phyloP scores from a whole-genome alignment of 2,888 invertebrate genomes.

The Athalia cordata region DNA sequence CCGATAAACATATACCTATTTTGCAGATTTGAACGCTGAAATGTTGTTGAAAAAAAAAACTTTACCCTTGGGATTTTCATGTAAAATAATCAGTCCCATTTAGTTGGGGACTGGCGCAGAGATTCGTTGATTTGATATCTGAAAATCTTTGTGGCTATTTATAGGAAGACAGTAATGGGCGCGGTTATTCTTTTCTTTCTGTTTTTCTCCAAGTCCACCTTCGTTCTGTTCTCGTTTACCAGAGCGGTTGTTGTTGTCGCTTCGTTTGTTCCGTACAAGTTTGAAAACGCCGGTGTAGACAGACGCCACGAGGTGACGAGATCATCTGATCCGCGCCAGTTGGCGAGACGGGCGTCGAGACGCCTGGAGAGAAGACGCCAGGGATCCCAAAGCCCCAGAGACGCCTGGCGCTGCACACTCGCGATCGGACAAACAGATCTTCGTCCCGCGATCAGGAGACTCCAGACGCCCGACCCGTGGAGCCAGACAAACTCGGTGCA shows the following conservation, averaged over 20 bases:
- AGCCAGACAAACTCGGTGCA: constrained; percentile 10
- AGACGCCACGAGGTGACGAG: constrained; percentile 44
- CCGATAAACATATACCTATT: background rate
- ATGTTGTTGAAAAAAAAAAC: background rate
- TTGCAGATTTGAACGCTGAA: background rate
- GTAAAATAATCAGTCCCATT: background rate
- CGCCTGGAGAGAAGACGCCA: constrained; percentile 38
- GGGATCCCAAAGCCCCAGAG: background rate
- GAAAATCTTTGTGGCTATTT: constrained; percentile 36
- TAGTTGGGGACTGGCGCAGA: constrained; percentile 21
- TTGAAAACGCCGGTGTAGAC: constrained; percentile 28
- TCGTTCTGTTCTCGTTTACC: no score
- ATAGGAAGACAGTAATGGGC: constrained; percentile 18
- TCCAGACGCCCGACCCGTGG: constrained; percentile 24
- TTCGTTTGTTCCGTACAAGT: constrained; percentile 32
- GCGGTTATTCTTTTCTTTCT: constrained; percentile 21
- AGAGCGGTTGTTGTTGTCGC: constrained; percentile 15
- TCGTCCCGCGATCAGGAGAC: constrained; percentile 7
- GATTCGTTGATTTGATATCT: constrained; percentile 43
- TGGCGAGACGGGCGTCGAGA: constrained; percentile 42
- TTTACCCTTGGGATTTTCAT: background rate
- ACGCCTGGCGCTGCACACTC: constrained; percentile 22
- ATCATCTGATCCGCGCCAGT: constrained; percentile 37
- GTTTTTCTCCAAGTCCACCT: no score
- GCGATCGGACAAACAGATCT: constrained; percentile 38